These are phyloP conservation scores for Onthophagus sagittarius DNA, from an alignment of 2,888 invertebrate species.

Conservation along the genomic window DNA sequence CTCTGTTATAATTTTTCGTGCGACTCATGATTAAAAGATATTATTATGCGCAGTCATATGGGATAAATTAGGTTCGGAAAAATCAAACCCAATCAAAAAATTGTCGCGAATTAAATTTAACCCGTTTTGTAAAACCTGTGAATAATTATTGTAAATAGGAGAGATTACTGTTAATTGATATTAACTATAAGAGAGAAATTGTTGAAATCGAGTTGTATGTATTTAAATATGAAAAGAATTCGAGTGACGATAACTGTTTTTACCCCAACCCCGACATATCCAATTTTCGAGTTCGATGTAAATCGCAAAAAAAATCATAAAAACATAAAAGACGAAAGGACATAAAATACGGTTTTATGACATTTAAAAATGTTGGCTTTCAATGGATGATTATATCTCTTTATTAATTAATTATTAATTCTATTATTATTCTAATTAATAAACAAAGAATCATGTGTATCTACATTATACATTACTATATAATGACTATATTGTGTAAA, in stretches of 20 bases:
- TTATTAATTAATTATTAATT: constrained; percentile 43
- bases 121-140: constrained; percentile 13
- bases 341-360: constrained; percentile 13
- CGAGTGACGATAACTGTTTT: constrained; percentile 1
- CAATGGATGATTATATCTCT: constrained; percentile 42
- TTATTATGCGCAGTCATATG: neutral
- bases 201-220: constrained; percentile 9
- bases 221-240: constrained; percentile 12
- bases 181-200: constrained; percentile 1
- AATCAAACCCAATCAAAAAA: neutral
- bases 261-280: constrained; percentile 12
- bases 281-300: constrained; percentile 11
- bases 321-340: neutral
- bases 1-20: constrained; percentile 19
- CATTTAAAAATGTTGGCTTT: constrained; percentile 41
- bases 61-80: constrained; percentile 1
- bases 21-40: constrained; percentile 25
- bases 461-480: constrained; percentile 10
- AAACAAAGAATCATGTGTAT: constrained; percentile 9
- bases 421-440: constrained; percentile 29
- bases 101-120: constrained; percentile 11
- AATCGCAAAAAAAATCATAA: constrained; percentile 5
- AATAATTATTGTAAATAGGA: constrained; percentile 19
- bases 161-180: constrained; percentile 8
- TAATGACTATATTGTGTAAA: constrained; percentile 38